phyloP scores from a whole-genome alignment of 2,797 vertebrate species.

The Danio albolineatus region DNA sequence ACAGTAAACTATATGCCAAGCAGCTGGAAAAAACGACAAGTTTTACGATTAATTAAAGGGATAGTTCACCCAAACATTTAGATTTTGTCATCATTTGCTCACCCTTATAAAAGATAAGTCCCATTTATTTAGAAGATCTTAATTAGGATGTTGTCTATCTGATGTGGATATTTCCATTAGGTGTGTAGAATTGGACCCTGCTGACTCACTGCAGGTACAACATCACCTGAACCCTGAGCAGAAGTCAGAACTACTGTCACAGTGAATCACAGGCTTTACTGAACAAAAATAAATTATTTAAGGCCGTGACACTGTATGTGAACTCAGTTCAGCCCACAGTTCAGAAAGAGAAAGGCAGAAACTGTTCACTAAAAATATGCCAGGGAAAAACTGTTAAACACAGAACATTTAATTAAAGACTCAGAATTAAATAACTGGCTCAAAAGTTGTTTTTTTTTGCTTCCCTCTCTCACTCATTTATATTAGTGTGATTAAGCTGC shows the following conservation, averaged over 20 bases:
- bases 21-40: neutral
- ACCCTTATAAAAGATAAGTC: too few species aligned
- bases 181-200: neutral
- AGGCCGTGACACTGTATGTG: neutral
- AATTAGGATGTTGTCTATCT: conserved; percentile 5
- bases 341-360: neutral
- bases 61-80: too few species aligned
- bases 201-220: conserved; percentile 9
- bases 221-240: conserved; percentile 8
- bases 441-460: neutral
- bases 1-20: neutral
- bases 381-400: neutral
- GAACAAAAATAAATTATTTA: conserved; percentile 32
- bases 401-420: conserved; percentile 2
- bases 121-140: neutral
- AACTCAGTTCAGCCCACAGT: conserved; percentile 2
- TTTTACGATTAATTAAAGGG: neutral
- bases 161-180: neutral
- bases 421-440: neutral
- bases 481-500: conserved; percentile 3
- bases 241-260: conserved; percentile 39
- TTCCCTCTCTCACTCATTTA: neutral
- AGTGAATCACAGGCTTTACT: conserved; percentile 40
- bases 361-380: neutral
- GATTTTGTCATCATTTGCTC: too few species aligned